Percentiles rank a stretch among this genome's conserved stretches.
Conservation (phyloP, 2,888 invertebrate genomes). For the Pristionchus entomophagus region DNA sequence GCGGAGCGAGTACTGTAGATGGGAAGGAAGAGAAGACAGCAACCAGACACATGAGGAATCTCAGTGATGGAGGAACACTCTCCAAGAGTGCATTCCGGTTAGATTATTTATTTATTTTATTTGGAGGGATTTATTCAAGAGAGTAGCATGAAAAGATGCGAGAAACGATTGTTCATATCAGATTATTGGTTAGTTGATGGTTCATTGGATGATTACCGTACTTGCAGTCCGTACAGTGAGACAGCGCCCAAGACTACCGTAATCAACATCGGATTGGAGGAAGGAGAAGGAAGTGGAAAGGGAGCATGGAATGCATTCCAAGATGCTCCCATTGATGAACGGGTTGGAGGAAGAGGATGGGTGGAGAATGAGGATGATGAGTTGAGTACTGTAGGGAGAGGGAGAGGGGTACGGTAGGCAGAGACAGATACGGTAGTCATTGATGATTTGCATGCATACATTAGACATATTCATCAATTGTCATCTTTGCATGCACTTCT, state of each 20-base stretch:
- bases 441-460: too few relatives aligned
- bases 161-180: too few relatives aligned
- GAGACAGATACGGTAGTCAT: neutral
- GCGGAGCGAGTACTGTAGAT: neutral
- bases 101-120: slow-evolving; percentile 29
- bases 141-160: too few relatives aligned
- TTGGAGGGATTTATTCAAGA: too few relatives aligned
- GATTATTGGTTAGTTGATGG: neutral
- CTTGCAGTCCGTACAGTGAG: slow-evolving; percentile 60
- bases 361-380: slow-evolving; percentile 18
- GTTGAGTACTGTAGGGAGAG: neutral
- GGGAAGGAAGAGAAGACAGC: slow-evolving; percentile 3
- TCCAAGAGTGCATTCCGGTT: slow-evolving; percentile 64
- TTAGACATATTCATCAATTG: too few relatives aligned
- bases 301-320: slow-evolving; percentile 43
- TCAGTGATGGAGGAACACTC: slow-evolving; percentile 52
- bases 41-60: slow-evolving; percentile 54
- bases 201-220: neutral
- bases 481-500: too few relatives aligned
- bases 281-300: neutral
- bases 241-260: slow-evolving; percentile 46
- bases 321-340: slow-evolving; percentile 37
- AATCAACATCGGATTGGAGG: neutral
- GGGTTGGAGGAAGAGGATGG: slow-evolving; percentile 39
- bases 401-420: neutral